These are phyloP conservation scores for Danaus melanippus DNA, from an alignment of 1,140 invertebrate genomes.

Conservation along the genomic window DNA sequence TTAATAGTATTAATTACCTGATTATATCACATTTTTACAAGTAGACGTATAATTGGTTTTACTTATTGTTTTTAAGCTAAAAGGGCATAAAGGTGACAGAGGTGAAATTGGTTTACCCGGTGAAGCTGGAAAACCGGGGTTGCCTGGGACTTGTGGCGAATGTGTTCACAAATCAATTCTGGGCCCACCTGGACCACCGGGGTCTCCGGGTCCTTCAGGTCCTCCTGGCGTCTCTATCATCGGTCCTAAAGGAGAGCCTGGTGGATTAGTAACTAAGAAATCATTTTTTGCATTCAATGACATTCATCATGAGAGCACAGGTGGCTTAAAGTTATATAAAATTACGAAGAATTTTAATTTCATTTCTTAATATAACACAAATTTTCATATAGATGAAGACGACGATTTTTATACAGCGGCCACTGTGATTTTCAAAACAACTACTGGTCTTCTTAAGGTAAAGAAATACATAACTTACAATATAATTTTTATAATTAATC, in stretches of 20 bases:
- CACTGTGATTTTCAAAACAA: slow-evolving; percentile 33
- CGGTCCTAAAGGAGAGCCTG: slow-evolving; percentile 49
- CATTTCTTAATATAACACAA: not conserved
- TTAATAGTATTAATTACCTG: slow-evolving; percentile 1
- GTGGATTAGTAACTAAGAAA: slow-evolving; percentile 22
- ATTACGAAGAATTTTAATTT: too few species aligned
- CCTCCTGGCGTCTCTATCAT: slow-evolving; percentile 39
- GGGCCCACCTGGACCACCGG: slow-evolving; percentile 36
- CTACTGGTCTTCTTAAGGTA: slow-evolving; percentile 41
- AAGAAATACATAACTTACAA: slow-evolving; percentile 3
- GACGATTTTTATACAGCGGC: slow-evolving; percentile 31
- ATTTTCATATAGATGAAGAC: slow-evolving; percentile 29
- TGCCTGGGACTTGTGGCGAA: slow-evolving; percentile 25
- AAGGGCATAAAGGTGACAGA: slow-evolving; percentile 45
- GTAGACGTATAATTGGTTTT: not conserved
- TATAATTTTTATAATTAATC: too few species aligned
- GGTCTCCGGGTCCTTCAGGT: slow-evolving; percentile 33
- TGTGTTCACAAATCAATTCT: slow-evolving; percentile 14
- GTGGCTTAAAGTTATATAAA: slow-evolving; percentile 15
- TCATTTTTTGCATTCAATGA: slow-evolving; percentile 15
- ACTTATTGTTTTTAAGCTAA: slow-evolving; percentile 24
- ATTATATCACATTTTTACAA: not conserved
- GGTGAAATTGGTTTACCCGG: slow-evolving; percentile 34
- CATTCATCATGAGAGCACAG: slow-evolving; percentile 16
- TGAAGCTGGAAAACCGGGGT: slow-evolving; percentile 28